Percentiles rank a stretch among this genome's conserved stretches.
These are phyloP conservation scores for Gouania willdenowi DNA, from an alignment of 2,797 vertebrate species.

Conservation along the genomic window DNA sequence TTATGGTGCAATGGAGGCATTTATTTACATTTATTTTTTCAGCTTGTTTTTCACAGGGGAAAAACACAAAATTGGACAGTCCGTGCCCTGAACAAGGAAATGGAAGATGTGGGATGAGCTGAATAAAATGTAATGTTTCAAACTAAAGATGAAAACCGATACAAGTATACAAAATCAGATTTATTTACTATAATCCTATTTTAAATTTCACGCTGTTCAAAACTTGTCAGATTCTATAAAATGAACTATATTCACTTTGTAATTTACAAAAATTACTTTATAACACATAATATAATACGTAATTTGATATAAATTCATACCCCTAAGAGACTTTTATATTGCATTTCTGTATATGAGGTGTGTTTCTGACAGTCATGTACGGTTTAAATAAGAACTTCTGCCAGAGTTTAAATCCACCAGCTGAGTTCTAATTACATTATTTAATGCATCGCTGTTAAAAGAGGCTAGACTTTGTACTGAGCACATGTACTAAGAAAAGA, in stretches of 20 bases:
- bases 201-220: too few species aligned
- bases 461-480: slow-evolving; percentile 23
- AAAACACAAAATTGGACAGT: slow-evolving; percentile 26
- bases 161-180: too few species aligned
- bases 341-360: slow-evolving; percentile 23
- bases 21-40: slow-evolving; percentile 42
- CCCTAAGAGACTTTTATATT: slow-evolving; percentile 28
- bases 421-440: slow-evolving; percentile 56
- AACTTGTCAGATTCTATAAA: too few species aligned
- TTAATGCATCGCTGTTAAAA: slow-evolving; percentile 39
- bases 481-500: slow-evolving; percentile 14
- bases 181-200: too few species aligned
- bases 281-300: too few species aligned
- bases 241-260: too few species aligned
- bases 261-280: too few species aligned
- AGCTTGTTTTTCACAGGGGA: slow-evolving; percentile 36
- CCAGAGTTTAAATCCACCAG: slow-evolving; percentile 39
- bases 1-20: slow-evolving; percentile 6
- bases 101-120: not conserved
- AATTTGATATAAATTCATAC: slow-evolving; percentile 18
- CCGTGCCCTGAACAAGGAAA: slow-evolving; percentile 12
- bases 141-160: too few species aligned
- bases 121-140: slow-evolving; percentile 1
- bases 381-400: slow-evolving; percentile 28
- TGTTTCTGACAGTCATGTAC: slow-evolving; percentile 21